phyloP scores from a whole-genome alignment of 2,797 vertebrate genomes.

The Sphenodon punctatus region DNA sequence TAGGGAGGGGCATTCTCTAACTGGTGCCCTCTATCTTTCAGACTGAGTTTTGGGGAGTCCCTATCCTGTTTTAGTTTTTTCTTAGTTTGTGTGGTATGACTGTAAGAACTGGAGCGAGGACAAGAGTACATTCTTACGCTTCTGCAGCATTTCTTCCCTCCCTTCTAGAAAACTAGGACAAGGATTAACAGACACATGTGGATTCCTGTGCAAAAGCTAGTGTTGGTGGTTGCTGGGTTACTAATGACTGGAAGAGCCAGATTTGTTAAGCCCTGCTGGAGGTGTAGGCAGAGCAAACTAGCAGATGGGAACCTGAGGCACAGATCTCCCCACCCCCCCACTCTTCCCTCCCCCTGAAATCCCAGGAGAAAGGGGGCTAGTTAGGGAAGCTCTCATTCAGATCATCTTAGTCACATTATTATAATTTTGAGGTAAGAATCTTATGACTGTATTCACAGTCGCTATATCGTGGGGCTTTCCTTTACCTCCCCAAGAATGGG shows the following conservation, averaged over 20 bases:
- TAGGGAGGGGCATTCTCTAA: no score
- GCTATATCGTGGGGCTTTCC: fast-evolving
- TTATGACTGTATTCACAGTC: background rate
- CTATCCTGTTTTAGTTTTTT: no score
- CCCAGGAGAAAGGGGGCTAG: background rate
- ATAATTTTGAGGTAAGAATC: background rate
- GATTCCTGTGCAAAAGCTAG: background rate
- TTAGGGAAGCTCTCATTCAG: background rate
- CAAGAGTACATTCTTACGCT: background rate
- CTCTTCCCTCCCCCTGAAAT: no score
- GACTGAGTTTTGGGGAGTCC: fast-evolving
- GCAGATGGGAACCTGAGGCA: background rate
- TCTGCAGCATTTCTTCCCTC: background rate
- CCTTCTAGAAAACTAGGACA: background rate
- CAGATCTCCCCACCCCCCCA: no score
- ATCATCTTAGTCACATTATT: no score
- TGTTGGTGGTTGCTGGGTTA: background rate
- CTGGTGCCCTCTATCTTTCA: background rate
- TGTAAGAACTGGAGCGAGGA: background rate
- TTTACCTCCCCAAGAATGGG: background rate
- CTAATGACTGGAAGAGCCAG: background rate
- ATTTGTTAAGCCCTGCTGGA: background rate
- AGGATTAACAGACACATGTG: background rate
- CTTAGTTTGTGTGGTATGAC: background rate
- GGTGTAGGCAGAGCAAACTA: background rate